phyloP scores from a whole-genome alignment of 2,113 vertebrate genomes.

The Myocastor coypus region DNA sequence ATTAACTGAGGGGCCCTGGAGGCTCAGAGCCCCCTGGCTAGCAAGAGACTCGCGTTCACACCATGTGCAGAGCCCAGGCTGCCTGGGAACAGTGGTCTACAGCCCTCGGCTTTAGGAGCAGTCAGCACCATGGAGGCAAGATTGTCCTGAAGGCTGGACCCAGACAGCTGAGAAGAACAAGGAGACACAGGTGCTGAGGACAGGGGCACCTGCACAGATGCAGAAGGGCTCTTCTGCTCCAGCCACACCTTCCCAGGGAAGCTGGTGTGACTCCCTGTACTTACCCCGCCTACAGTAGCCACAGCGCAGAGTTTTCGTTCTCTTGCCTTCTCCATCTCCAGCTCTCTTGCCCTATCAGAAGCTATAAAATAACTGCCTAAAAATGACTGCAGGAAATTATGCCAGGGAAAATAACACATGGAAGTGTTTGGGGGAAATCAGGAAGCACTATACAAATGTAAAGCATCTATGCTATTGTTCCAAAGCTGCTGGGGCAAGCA shows the following conservation, averaged over 20 bases:
- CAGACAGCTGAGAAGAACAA: not conserved
- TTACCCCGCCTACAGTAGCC: fast-evolving
- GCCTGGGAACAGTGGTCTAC: not conserved
- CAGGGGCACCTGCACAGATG: not conserved
- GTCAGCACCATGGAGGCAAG: not conserved
- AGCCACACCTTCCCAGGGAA: not conserved
- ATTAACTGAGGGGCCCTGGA: not conserved
- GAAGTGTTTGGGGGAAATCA: not conserved
- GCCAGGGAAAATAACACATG: not conserved
- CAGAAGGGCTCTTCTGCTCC: not conserved
- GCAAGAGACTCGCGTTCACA: not conserved
- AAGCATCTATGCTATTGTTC: not conserved
- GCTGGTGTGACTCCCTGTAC: fast-evolving
- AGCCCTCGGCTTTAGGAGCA: not conserved
- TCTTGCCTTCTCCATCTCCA: not conserved
- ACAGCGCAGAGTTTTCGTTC: fast-evolving
- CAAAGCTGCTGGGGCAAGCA: not conserved
- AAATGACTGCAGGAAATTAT: not conserved
- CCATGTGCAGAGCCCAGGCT: fast-evolving
- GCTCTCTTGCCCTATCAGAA: not conserved
- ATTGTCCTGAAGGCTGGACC: not conserved
- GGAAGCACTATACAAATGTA: not conserved
- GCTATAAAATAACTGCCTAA: not conserved
- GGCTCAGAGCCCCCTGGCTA: not conserved
- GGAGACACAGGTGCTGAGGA: not conserved